Conservation (phyloP, 2,888 invertebrate genomes). For the Rhopalosiphum nymphaeae region DNA sequence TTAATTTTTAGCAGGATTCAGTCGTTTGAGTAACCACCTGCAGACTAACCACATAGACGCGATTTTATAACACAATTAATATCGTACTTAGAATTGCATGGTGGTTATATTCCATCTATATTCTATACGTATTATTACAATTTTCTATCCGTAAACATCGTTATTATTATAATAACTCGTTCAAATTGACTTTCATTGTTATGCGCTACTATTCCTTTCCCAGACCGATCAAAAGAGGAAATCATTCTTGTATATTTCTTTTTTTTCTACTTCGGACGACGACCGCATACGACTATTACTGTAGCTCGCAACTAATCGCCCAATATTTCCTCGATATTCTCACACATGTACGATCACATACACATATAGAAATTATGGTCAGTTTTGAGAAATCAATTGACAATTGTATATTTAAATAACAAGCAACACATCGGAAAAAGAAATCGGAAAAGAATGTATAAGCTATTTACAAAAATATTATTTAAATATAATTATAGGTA, state of each 20-base stretch:
- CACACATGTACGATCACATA: neutral
- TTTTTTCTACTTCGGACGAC: neutral
- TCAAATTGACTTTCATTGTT: slow-evolving; percentile 58
- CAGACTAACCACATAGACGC: neutral
- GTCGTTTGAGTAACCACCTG: neutral
- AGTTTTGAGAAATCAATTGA: neutral
- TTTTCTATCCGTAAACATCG: slow-evolving; percentile 43
- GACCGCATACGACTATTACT: neutral
- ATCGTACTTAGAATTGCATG: slow-evolving; percentile 24
- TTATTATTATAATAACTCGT: slow-evolving; percentile 58
- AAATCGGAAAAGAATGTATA: neutral
- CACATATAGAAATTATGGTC: neutral
- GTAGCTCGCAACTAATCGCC: neutral
- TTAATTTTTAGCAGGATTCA: neutral
- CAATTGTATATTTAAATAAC: neutral
- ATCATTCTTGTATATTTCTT: neutral
- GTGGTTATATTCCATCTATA: slow-evolving; percentile 18
- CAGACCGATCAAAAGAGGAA: slow-evolving; percentile 29
- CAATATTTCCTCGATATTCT: neutral
- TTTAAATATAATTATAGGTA: too few relatives aligned
- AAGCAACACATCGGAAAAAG: neutral
- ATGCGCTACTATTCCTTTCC: slow-evolving; percentile 42
- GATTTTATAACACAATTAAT: slow-evolving; percentile 41
- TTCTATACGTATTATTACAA: neutral
- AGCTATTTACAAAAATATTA: neutral